Conservation (phyloP, 23 tunicate genomes). For the Ciona savignyi region DNA sequence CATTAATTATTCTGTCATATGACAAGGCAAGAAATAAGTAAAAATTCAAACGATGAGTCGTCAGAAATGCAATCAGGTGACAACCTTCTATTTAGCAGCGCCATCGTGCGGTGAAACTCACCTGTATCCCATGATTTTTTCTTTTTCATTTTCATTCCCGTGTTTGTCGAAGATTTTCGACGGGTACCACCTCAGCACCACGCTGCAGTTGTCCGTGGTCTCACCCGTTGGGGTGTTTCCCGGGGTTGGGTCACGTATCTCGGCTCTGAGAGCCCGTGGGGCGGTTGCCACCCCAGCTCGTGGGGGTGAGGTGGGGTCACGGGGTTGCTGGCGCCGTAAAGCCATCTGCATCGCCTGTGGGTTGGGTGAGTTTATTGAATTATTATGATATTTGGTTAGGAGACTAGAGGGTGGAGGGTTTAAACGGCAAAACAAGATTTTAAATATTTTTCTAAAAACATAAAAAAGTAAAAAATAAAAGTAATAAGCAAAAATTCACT, state of each 20-base stretch:
- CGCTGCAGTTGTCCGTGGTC: slow-evolving; percentile 28
- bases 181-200: slow-evolving; percentile 76
- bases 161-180: slow-evolving; percentile 61
- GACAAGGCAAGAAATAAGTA: too few species aligned
- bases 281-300: slow-evolving; percentile 60
- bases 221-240: not conserved
- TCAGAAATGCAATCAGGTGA: too few species aligned
- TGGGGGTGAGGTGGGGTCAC: slow-evolving; percentile 34
- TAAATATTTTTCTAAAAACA: not conserved
- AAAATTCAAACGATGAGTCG: too few species aligned
- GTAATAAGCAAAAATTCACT: slow-evolving; percentile 4
- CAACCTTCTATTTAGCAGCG: too few species aligned
- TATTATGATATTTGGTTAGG: too few species aligned
- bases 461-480: not conserved
- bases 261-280: slow-evolving; percentile 68
- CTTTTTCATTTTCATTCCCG: slow-evolving; percentile 43
- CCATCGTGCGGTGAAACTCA: too few species aligned
- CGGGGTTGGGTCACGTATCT: slow-evolving; percentile 24
- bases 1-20: too few species aligned
- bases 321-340: slow-evolving; percentile 42
- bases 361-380: too few species aligned
- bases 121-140: slow-evolving; percentile 67
- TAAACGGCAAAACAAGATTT: too few species aligned
- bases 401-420: too few species aligned
- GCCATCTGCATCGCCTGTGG: slow-evolving; percentile 43